Percentiles rank a stretch among this genome's conserved stretches.
Conservation (phyloP, 2,797 vertebrate genomes). For the Gymnoscopelus braueri region DNA sequence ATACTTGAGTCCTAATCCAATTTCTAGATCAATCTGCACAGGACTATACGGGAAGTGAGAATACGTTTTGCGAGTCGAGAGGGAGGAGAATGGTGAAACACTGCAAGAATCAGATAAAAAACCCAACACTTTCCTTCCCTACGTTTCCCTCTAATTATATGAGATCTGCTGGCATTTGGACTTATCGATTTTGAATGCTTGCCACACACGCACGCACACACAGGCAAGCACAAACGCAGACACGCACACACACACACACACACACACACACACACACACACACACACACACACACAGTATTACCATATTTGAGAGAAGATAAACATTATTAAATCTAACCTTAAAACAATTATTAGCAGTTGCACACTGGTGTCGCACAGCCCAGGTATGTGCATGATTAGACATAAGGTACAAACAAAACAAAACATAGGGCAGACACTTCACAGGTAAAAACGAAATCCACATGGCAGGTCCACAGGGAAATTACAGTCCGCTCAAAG, state of each 20-base stretch:
- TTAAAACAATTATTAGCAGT: no score
- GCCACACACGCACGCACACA: constrained; percentile 42
- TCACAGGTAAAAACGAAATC: no score
- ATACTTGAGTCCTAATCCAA: constrained; percentile 22
- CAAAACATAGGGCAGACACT: no score
- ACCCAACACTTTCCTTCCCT: constrained; percentile 33
- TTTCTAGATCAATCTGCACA: constrained; percentile 27
- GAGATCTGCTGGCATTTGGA: constrained; percentile 65
- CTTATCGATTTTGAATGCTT: constrained; percentile 66
- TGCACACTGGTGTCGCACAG: no score
- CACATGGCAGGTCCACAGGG: no score
- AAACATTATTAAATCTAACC: background rate
- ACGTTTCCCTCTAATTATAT: constrained; percentile 65
- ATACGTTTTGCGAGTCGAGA: constrained; percentile 32
- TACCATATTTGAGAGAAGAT: background rate
- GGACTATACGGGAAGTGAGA: constrained; percentile 6
- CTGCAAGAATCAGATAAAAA: constrained; percentile 32
- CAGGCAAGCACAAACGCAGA: constrained; percentile 3
- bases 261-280: background rate
- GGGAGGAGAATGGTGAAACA: constrained; percentile 45
- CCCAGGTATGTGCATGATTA: no score
- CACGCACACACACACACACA: constrained; percentile 9
- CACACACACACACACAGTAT: background rate
- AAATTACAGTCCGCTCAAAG: no score
- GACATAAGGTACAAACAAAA: no score